A percentile compares a stretch with the other conserved stretches of the same genome.
phyloP scores from a whole-genome alignment of 2,888 invertebrate species.

The Agrochola lychnidis region DNA sequence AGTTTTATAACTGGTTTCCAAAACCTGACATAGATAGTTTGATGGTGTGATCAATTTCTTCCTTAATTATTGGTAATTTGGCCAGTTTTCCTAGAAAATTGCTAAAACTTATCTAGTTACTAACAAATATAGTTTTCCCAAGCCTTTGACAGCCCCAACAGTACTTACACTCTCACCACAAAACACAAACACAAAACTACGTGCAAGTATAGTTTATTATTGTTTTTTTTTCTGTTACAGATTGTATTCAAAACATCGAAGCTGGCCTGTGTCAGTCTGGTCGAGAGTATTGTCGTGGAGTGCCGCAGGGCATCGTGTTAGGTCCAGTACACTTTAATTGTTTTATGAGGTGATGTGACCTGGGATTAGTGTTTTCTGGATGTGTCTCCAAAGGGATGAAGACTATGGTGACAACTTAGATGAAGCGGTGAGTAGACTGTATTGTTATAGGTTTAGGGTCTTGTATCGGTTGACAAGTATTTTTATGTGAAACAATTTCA shows the following conservation, averaged over 20 bases:
- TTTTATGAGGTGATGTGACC: conserved; percentile 73
- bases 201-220: conserved; percentile 84
- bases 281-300: conserved; percentile 78
- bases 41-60: neutral
- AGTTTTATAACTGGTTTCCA: neutral
- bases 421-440: conserved; percentile 82
- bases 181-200: conserved; percentile 73
- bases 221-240: conserved; percentile 89
- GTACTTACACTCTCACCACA: conserved; percentile 64
- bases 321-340: conserved; percentile 70
- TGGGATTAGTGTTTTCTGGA: conserved; percentile 81
- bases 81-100: neutral
- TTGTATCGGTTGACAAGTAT: neutral
- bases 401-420: conserved; percentile 81
- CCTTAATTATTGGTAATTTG: neutral
- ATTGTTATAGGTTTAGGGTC: conserved; percentile 4
- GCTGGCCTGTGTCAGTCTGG: conserved; percentile 81
- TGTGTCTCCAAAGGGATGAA: conserved; percentile 88
- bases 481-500: neutral
- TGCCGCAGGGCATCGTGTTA: conserved; percentile 80
- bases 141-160: conserved; percentile 70
- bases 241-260: conserved; percentile 89
- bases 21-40: neutral
- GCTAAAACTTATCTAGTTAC: neutral
- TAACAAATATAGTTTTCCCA: conserved; percentile 31